These are phyloP conservation scores for Campylorhamphus procurvoides DNA, from an alignment of 2,113 vertebrate genomes.

Conservation along the genomic window DNA sequence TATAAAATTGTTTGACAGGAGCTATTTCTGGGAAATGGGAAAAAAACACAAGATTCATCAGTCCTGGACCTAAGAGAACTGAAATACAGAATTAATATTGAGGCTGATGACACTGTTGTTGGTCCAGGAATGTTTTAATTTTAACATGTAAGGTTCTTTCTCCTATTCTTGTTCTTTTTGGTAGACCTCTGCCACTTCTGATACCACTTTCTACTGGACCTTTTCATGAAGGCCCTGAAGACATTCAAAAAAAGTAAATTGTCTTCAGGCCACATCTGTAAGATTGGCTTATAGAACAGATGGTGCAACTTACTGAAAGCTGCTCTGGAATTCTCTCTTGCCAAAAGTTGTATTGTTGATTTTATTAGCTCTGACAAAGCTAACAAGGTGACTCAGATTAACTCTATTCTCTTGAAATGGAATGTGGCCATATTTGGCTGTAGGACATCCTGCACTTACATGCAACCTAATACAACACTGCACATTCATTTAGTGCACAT, in stretches of 20 bases:
- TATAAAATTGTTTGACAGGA: not conserved
- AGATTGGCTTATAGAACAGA: not conserved
- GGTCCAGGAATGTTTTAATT: not conserved
- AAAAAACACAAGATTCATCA: not conserved
- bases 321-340: not conserved
- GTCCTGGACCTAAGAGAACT: not conserved
- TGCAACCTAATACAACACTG: not conserved
- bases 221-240: not conserved
- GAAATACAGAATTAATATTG: not conserved
- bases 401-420: conserved; percentile 4
- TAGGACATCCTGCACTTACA: not conserved
- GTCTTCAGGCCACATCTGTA: not conserved
- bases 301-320: not conserved
- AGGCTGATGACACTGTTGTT: not conserved
- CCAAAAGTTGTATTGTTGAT: not conserved
- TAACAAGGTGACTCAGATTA: conserved; percentile 27
- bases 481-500: not conserved
- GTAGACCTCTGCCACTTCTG: not conserved
- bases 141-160: not conserved
- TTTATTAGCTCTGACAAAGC: conserved; percentile 49
- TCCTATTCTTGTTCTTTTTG: not conserved
- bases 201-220: not conserved
- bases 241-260: not conserved
- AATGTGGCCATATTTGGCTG: conserved; percentile 12
- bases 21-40: not conserved